Base-by-base conservation (phyloP, 2,113 vertebrate genomes). In the Rynchops niger region DNA sequence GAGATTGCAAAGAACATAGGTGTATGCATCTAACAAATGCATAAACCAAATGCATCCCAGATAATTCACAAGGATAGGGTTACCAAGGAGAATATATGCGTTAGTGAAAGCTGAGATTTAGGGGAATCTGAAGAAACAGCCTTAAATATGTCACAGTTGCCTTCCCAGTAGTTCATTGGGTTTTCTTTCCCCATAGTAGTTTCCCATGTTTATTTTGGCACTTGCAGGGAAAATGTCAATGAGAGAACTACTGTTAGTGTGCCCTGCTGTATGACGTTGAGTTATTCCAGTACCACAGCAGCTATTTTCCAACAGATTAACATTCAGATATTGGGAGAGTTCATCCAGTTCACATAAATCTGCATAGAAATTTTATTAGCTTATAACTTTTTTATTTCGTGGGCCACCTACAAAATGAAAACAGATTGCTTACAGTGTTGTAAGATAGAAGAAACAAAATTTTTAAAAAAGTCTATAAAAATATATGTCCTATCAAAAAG, bases 251-350 rank as follows among this genome's bases (percentile, higher is more conserved):
- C 85, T 87, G 88, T 78, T 61, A 26, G 42, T 13, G 22, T 81
- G 55, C 71, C 52, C 58, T 26, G 34, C 79, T 59, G 56, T 38
- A 94, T 36, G 84, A 90, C 1, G 6, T 78, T 94, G 97, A 87
- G 97, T 82, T 98, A 96, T 93, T 97, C 97, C 95, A 95, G 96
- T 95, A 63, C 96, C 96, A 78, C 18, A 4, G 96, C 94, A 93
- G 97, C 95, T 97, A 76, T 97, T 98, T 97, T 95, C 95, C 95
- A 96, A 93, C 96, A 98, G 88, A 97, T 97, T 97, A 98, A 96
- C 95, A 95, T 97, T 88, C 89, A 82, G 91, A 82, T 85, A 91
- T 42, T 67, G 56, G 76, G 55, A 86, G 58, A 93, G 47, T 85
- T 90, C 86, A 82, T 88, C 88, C 85, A 93, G 88, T 82, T 94